Percentiles rank a stretch among this genome's conserved stretches.
phyloP scores from a whole-genome alignment of 2,888 invertebrate genomes.

The Phlogophora meticulosa region DNA sequence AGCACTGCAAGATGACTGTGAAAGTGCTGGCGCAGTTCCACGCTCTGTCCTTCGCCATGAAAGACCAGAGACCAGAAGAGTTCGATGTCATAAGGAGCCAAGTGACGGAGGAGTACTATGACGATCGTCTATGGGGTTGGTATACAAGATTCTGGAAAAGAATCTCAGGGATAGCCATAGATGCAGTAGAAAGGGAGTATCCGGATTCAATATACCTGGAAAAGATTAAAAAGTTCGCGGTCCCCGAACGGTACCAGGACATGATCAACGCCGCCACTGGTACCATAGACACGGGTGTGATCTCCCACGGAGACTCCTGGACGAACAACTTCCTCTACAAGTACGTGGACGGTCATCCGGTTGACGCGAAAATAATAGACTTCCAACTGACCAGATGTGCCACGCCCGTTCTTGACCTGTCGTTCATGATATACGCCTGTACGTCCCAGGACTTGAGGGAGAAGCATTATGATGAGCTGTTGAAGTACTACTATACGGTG shows the following conservation, averaged over 20 bases:
- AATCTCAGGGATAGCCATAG: conserved; percentile 89
- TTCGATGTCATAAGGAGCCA: conserved; percentile 83
- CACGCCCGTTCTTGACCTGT: conserved; percentile 91
- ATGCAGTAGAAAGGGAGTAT: conserved; percentile 92
- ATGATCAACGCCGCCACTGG: conserved; percentile 83
- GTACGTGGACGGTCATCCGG: conserved; percentile 72
- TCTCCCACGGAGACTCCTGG: conserved; percentile 95
- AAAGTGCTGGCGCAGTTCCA: conserved; percentile 91
- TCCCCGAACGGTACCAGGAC: conserved; percentile 88
- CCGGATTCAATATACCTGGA: conserved; percentile 91
- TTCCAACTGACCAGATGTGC: conserved; percentile 92
- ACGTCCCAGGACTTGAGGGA: conserved; percentile 91
- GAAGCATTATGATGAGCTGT: conserved; percentile 91
- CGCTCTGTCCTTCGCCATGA: conserved; percentile 91
- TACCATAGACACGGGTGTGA: conserved; percentile 87
- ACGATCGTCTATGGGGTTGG: conserved; percentile 90
- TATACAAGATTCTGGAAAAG: conserved; percentile 89
- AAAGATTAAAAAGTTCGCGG: conserved; percentile 89
- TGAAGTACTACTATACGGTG: conserved; percentile 91
- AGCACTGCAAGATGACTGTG: conserved; percentile 88
- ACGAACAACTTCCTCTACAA: conserved; percentile 93
- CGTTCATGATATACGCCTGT: conserved; percentile 91
- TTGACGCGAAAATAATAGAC: conserved; percentile 92
- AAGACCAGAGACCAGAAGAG: conserved; percentile 88
- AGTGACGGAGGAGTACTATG: conserved; percentile 91